Conservation (phyloP, 2,888 invertebrate genomes). For the Caradrina clavipalpis region DNA sequence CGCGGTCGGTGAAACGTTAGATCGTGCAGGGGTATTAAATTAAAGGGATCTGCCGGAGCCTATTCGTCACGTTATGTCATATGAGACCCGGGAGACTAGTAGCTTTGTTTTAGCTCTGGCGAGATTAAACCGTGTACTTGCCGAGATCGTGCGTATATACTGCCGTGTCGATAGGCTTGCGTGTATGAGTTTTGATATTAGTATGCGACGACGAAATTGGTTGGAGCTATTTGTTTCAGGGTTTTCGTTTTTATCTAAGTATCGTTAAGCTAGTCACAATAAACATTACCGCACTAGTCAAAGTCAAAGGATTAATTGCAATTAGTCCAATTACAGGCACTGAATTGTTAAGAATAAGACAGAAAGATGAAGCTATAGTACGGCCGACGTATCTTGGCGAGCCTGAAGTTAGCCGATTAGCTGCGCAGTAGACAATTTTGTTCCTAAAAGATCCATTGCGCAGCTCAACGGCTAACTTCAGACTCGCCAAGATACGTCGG, state of each 20-base stretch:
- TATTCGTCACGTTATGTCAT: slow-evolving; percentile 77
- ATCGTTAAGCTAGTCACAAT: not conserved
- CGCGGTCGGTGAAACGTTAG: slow-evolving; percentile 52
- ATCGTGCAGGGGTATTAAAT: slow-evolving; percentile 68
- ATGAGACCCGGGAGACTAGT: slow-evolving; percentile 71
- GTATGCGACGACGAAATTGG: slow-evolving; percentile 24
- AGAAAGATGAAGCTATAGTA: too few species aligned
- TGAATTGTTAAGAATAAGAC: too few species aligned
- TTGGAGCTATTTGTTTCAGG: slow-evolving; percentile 14
- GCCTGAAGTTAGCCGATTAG: too few species aligned
- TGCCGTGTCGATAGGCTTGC: slow-evolving; percentile 36
- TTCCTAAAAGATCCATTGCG: too few species aligned
- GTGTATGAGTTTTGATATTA: slow-evolving; percentile 49
- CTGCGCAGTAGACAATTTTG: too few species aligned
- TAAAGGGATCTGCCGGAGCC: slow-evolving; percentile 70
- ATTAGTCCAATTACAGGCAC: too few species aligned
- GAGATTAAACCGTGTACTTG: slow-evolving; percentile 71
- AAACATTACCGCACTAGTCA: too few species aligned
- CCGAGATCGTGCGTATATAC: slow-evolving; percentile 49
- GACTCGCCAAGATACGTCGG: too few species aligned
- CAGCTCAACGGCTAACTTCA: too few species aligned
- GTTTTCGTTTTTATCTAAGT: slow-evolving; percentile 11
- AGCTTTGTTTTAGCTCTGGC: slow-evolving; percentile 71
- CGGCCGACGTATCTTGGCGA: too few species aligned
- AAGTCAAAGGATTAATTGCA: too few species aligned